A percentile compares a stretch with the other conserved stretches of the same genome.
Evolutionary conservation across 2,888 invertebrate species (phyloP).

Genomic region (Conistra vaccinii): DNA sequence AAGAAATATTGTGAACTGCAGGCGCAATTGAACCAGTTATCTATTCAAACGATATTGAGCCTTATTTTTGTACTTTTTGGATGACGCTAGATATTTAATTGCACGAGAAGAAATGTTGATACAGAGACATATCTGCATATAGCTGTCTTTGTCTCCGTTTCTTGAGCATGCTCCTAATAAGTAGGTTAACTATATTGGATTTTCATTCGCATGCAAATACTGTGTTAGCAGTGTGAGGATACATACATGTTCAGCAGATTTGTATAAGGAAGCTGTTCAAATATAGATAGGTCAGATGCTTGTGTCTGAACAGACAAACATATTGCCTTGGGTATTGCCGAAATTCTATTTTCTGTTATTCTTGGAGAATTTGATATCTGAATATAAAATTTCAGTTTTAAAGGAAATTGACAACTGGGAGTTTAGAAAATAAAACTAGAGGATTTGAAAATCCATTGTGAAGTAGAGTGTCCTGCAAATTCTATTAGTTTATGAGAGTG

Average conservation of each 20-base stretch:
- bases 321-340: conserved; percentile 36
- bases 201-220: conserved; percentile 65
- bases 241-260: conserved; percentile 52
- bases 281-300: conserved; percentile 58
- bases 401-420: conserved; percentile 40
- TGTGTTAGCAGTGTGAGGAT: conserved; percentile 30
- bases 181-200: conserved; percentile 62
- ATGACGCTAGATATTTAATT: not conserved
- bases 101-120: conserved; percentile 16
- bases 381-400: conserved; percentile 53
- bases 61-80: conserved; percentile 10
- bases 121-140: conserved; percentile 18
- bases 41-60: conserved; percentile 30
- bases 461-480: conserved; percentile 17
- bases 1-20: conserved; percentile 45
- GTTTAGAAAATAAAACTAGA: conserved; percentile 24
- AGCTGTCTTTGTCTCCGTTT: conserved; percentile 40
- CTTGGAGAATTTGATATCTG: conserved; percentile 43
- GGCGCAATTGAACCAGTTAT: conserved; percentile 8
- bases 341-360: conserved; percentile 50
- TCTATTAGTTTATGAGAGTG: conserved; percentile 4
- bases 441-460: conserved; percentile 15
- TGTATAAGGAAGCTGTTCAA: conserved; percentile 62
- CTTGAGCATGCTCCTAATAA: conserved; percentile 55
- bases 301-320: conserved; percentile 44